Evolutionary conservation across 2,888 invertebrate species (phyloP).

Genomic region (Cephus pygmeus): DNA sequence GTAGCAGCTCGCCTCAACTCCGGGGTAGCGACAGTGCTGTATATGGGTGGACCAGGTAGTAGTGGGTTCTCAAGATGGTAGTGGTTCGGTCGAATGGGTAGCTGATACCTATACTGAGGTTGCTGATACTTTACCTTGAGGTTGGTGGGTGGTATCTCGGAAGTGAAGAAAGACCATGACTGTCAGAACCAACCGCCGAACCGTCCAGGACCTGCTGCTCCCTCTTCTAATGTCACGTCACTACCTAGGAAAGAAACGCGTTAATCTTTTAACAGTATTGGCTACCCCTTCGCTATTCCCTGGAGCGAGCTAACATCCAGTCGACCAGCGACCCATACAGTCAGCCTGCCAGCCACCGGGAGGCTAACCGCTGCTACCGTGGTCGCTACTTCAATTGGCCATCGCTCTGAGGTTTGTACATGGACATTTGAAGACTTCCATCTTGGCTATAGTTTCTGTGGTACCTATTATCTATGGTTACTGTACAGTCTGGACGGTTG

Average conservation of each 20-base stretch:
- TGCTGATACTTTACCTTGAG: not conserved
- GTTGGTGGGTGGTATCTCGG: constrained; percentile 2
- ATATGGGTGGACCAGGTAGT: not conserved
- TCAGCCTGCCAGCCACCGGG: not conserved
- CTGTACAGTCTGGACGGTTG: not conserved
- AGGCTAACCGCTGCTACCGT: constrained; percentile 17
- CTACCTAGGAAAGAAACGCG: constrained; percentile 51
- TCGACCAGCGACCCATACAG: not conserved
- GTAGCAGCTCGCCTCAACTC: not conserved
- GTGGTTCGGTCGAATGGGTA: not conserved
- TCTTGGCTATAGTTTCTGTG: not conserved
- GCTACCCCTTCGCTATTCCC: constrained; percentile 29
- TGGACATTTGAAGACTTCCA: not conserved
- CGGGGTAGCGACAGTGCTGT: not conserved
- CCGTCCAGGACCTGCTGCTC: constrained; percentile 17
- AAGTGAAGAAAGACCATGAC: constrained; percentile 22
- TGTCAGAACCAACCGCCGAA: not conserved
- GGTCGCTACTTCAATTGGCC: constrained; percentile 37
- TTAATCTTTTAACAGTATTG: constrained; percentile 58
- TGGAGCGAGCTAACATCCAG: not conserved
- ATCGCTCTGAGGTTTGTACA: constrained; percentile 37
- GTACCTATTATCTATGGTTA: not conserved
- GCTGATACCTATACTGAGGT: not conserved
- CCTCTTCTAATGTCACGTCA: constrained; percentile 48
- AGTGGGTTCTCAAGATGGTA: not conserved